Evolutionary conservation across 2,113 vertebrate genomes (phyloP).

Genomic region (Pungitius pungitius): DNA sequence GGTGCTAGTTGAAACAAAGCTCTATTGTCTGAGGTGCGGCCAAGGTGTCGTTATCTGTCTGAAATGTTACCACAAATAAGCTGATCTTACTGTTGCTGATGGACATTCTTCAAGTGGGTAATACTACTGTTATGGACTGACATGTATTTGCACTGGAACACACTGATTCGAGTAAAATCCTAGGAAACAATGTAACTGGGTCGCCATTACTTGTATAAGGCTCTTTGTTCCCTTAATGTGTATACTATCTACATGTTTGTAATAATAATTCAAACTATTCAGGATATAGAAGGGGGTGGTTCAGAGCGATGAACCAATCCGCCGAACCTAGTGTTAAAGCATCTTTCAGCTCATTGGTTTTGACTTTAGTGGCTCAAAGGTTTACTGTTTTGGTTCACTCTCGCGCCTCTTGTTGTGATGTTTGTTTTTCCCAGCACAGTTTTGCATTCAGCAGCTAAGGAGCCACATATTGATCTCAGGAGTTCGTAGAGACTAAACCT

Average conservation of each 20-base stretch:
- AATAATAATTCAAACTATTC: neutral
- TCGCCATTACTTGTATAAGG: conserved; percentile 2
- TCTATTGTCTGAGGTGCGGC: conserved; percentile 9
- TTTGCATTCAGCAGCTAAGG: neutral
- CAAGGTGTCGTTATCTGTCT: conserved; percentile 36
- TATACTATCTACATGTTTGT: neutral
- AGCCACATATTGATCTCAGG: neutral
- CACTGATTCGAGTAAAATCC: conserved; percentile 92
- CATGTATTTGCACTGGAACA: conserved; percentile 89
- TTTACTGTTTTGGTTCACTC: neutral
- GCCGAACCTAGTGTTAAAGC: neutral
- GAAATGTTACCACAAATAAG: conserved; percentile 66
- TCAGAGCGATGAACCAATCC: neutral
- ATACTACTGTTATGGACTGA: conserved; percentile 52
- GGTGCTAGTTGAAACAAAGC: conserved; percentile 73
- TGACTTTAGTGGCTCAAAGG: neutral
- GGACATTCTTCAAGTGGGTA: conserved; percentile 48
- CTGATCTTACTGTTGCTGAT: conserved; percentile 82
- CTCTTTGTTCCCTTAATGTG: neutral
- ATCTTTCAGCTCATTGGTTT: conserved; percentile 8
- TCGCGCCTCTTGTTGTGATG: too few relatives aligned
- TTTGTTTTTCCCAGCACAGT: neutral
- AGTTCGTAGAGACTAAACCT: neutral
- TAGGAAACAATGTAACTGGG: conserved; percentile 35
- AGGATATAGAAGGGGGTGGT: neutral